Percentiles rank a stretch among this genome's conserved stretches.
phyloP scores from a whole-genome alignment of 2,113 vertebrate species.

The Oncorhynchus mykiss region DNA sequence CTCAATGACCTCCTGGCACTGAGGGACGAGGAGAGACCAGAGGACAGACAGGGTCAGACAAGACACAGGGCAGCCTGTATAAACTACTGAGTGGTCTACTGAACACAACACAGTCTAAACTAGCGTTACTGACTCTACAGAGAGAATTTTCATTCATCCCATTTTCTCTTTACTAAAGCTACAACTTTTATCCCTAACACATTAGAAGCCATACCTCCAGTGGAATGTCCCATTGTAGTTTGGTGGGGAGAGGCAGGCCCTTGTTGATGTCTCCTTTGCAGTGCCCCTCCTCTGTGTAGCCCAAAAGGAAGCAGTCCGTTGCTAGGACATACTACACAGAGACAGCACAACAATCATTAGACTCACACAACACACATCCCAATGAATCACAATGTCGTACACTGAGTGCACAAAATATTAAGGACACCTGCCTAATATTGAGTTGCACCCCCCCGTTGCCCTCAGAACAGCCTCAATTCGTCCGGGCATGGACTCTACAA shows the following conservation, averaged over 20 bases:
- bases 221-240: conserved; percentile 86
- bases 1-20: conserved; percentile 80
- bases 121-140: conserved; percentile 76
- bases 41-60: background rate
- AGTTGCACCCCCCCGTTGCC: no score
- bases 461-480: no score
- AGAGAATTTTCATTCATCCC: background rate
- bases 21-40: conserved; percentile 12
- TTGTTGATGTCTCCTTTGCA: conserved; percentile 81
- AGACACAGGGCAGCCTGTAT: conserved; percentile 44
- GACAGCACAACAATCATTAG: background rate
- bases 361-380: background rate
- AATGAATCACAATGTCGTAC: no score
- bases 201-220: conserved; percentile 69
- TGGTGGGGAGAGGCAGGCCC: conserved; percentile 73
- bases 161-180: no score
- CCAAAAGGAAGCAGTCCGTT: conserved; percentile 84
- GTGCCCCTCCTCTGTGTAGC: conserved; percentile 85
- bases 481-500: no score
- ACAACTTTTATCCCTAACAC: no score
- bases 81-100: no score
- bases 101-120: conserved; percentile 63
- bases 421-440: no score
- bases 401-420: conserved; percentile 42
- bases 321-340: conserved; percentile 79